These are phyloP conservation scores for Ptycholaimellus sp. DNA, from an alignment of 2,888 invertebrate species.

Conservation along the genomic window DNA sequence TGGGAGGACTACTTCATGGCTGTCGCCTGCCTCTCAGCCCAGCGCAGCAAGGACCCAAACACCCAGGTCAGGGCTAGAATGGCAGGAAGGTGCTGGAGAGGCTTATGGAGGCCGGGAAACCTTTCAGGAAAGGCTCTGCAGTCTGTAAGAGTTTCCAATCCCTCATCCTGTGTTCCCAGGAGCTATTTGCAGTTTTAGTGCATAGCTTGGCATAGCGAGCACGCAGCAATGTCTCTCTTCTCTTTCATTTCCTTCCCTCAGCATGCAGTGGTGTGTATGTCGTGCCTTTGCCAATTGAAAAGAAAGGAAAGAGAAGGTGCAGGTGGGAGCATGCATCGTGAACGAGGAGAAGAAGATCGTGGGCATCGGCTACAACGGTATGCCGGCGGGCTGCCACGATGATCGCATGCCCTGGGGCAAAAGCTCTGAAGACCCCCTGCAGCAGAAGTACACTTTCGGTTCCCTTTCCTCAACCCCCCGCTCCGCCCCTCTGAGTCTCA, in stretches of 20 bases:
- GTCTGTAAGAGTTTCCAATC: too few species aligned
- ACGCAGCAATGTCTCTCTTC: not conserved
- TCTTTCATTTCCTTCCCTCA: not conserved
- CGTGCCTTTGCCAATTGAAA: not conserved
- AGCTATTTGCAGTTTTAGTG: too few species aligned
- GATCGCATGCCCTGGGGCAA: slow-evolving; percentile 71
- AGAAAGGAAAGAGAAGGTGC: too few species aligned
- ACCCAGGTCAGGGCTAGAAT: too few species aligned
- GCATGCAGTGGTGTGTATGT: not conserved
- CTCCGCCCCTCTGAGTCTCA: too few species aligned
- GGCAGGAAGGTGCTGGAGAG: too few species aligned
- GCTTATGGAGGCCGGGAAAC: too few species aligned
- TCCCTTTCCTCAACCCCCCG: not conserved
- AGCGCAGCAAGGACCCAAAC: slow-evolving; percentile 75
- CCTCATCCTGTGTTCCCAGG: too few species aligned
- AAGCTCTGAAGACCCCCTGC: slow-evolving; percentile 29
- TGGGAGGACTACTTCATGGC: slow-evolving; percentile 95
- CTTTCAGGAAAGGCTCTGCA: too few species aligned
- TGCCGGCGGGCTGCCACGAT: slow-evolving; percentile 69
- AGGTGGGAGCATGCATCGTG: slow-evolving; percentile 68
- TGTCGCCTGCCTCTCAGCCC: slow-evolving; percentile 60
- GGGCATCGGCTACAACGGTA: slow-evolving; percentile 85
- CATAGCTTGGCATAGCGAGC: too few species aligned
- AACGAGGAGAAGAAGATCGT: slow-evolving; percentile 62
- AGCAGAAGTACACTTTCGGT: slow-evolving; percentile 10